Percentiles rank a stretch among this genome's conserved stretches.
Evolutionary conservation across 2,888 invertebrate species (phyloP).

Genomic region (Lasiommata megera): DNA sequence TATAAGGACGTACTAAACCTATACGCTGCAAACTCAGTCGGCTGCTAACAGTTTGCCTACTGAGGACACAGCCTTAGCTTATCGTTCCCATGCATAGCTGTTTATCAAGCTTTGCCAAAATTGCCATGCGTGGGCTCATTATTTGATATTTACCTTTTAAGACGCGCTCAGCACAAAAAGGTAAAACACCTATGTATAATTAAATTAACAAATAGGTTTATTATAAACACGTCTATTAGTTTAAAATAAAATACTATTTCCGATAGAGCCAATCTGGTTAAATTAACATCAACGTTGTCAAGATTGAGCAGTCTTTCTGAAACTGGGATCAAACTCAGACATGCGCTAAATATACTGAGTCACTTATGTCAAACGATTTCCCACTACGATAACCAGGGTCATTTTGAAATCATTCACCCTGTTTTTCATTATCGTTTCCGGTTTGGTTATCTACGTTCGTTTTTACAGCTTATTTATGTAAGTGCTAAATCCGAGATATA

Average conservation of each 20-base stretch:
- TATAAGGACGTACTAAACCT: too few relatives aligned
- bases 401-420: constrained; percentile 35
- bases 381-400: constrained; percentile 33
- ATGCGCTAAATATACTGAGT: constrained; percentile 40
- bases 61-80: neutral
- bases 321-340: constrained; percentile 7
- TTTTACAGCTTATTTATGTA: constrained; percentile 28
- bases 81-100: constrained; percentile 3
- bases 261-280: too few relatives aligned
- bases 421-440: constrained; percentile 33
- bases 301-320: neutral
- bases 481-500: too few relatives aligned
- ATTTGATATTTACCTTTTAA: neutral
- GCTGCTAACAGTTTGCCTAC: too few relatives aligned
- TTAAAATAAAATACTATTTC: too few relatives aligned
- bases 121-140: neutral
- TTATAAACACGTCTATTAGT: too few relatives aligned
- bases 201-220: neutral
- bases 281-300: too few relatives aligned
- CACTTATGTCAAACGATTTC: constrained; percentile 36
- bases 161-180: neutral
- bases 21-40: too few relatives aligned
- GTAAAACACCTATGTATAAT: too few relatives aligned
- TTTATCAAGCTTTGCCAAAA: constrained; percentile 2
- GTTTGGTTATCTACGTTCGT: constrained; percentile 28